phyloP scores from a whole-genome alignment of 2,888 invertebrate genomes.

The Drosophila prostipennis region DNA sequence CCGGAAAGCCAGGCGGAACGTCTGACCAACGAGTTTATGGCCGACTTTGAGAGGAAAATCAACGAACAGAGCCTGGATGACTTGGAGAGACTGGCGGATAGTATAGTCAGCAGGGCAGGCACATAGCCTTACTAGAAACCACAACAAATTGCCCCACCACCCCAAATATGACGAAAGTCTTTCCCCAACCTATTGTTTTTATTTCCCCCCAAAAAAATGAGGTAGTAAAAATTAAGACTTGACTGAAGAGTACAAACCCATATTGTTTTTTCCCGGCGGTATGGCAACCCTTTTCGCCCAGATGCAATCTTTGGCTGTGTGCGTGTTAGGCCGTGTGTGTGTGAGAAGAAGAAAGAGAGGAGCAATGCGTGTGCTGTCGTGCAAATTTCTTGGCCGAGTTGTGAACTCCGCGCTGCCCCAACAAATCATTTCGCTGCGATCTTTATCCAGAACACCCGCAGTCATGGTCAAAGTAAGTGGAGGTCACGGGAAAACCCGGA shows the following conservation, averaged over 20 bases:
- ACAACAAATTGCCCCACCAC: not conserved
- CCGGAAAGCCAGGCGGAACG: conserved; percentile 87
- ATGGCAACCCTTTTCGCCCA: conserved; percentile 59
- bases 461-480: conserved; percentile 83
- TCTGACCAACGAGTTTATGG: conserved; percentile 81
- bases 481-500: not conserved
- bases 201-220: conserved; percentile 15
- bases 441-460: conserved; percentile 75
- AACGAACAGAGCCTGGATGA: conserved; percentile 82
- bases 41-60: conserved; percentile 81
- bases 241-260: conserved; percentile 20
- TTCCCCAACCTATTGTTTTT: conserved; percentile 27
- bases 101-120: conserved; percentile 28
- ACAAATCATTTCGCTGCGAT: conserved; percentile 54
- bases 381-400: conserved; percentile 66
- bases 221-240: conserved; percentile 43
- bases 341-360: conserved; percentile 43
- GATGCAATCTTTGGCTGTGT: conserved; percentile 37
- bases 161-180: conserved; percentile 1
- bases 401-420: conserved; percentile 60
- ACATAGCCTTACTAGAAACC: conserved; percentile 32
- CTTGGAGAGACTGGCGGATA: conserved; percentile 81
- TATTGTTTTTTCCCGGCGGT: conserved; percentile 4
- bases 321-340: conserved; percentile 9
- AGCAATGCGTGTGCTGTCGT: conserved; percentile 66